Evolutionary conservation across 2,797 vertebrate species (phyloP).

Genomic region (Poeciliopsis infans): DNA sequence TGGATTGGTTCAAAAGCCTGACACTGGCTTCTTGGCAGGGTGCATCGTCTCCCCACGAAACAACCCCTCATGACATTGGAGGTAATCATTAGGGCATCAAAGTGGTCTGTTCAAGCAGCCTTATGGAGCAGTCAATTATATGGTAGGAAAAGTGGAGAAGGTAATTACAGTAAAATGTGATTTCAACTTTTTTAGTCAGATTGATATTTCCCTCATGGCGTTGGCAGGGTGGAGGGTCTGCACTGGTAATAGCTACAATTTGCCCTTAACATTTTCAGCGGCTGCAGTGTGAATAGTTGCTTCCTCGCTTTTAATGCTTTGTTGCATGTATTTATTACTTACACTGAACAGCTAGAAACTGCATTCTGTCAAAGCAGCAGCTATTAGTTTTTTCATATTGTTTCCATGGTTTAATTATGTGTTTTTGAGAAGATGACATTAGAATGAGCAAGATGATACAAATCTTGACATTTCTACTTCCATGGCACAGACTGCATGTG

Average conservation of each 20-base stretch:
- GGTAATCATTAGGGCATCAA: slow-evolving; percentile 51
- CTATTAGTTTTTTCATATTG: background rate
- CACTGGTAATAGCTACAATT: background rate
- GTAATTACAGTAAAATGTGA: slow-evolving; percentile 22
- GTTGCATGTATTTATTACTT: background rate
- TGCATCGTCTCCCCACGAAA: slow-evolving; percentile 41
- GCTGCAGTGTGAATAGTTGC: background rate
- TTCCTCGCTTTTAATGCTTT: background rate
- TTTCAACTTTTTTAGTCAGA: slow-evolving; percentile 14
- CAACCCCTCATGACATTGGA: slow-evolving; percentile 46
- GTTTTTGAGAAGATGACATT: background rate
- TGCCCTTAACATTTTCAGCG: background rate
- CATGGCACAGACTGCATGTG: background rate
- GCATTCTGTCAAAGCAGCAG: background rate
- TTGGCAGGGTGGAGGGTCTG: background rate
- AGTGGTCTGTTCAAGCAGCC: slow-evolving; percentile 25
- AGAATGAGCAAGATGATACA: background rate
- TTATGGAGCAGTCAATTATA: slow-evolving; percentile 25
- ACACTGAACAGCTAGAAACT: background rate
- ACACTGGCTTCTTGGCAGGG: slow-evolving; percentile 50
- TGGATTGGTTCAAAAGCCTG: slow-evolving; percentile 48
- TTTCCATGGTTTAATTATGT: background rate
- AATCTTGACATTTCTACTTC: background rate
- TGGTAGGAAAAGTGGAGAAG: slow-evolving; percentile 8
- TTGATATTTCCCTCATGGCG: slow-evolving; percentile 10